phyloP scores from a whole-genome alignment of 2,888 invertebrate species.

The Epiblema foenella region DNA sequence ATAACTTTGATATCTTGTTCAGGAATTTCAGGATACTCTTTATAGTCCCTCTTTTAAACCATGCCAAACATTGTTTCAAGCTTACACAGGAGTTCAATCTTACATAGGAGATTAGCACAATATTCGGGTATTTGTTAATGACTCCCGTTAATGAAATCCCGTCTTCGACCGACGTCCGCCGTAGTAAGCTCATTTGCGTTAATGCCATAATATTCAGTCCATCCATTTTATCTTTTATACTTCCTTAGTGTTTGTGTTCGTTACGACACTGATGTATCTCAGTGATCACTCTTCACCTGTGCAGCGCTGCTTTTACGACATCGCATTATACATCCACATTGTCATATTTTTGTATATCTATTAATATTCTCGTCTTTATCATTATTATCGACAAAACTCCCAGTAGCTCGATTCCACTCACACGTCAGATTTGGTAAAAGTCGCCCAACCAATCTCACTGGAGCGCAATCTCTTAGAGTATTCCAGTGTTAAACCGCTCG shows the following conservation, averaged over 20 bases:
- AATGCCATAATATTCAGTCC: constrained; percentile 41
- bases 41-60: no score
- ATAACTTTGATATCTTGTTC: no score
- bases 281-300: constrained; percentile 49
- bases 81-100: no score
- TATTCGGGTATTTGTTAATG: not conserved
- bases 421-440: no score
- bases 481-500: no score
- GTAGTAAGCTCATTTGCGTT: constrained; percentile 39
- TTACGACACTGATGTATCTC: constrained; percentile 48
- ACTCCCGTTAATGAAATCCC: constrained; percentile 3
- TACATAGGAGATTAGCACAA: not conserved
- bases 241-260: constrained; percentile 41
- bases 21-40: no score
- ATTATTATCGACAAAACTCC: no score
- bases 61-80: no score
- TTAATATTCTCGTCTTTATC: not conserved
- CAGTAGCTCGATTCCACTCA: no score
- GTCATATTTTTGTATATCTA: constrained; percentile 10
- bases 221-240: constrained; percentile 40
- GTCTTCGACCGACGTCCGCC: constrained; percentile 14
- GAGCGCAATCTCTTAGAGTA: no score
- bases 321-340: constrained; percentile 49
- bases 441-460: no score
- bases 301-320: constrained; percentile 50